Evolutionary conservation across 2,888 invertebrate species (phyloP).

Genomic region (Sminthurides aquaticus): DNA sequence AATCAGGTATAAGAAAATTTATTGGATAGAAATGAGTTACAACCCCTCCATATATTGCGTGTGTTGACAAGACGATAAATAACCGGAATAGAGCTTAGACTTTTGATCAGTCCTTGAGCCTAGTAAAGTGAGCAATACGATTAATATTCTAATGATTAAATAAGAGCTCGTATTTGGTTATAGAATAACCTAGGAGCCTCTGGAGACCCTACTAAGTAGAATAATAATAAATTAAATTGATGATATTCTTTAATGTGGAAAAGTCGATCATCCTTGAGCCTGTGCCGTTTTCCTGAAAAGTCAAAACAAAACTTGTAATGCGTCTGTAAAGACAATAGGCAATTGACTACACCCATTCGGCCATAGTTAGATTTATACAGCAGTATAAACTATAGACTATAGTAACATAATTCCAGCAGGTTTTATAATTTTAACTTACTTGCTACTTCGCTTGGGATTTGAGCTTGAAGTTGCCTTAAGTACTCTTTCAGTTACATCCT

Average conservation of each 20-base stretch:
- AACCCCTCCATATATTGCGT: no score
- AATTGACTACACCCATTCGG: no score
- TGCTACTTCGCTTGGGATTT: neutral
- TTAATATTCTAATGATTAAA: neutral
- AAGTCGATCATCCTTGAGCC: neutral
- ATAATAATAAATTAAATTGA: neutral
- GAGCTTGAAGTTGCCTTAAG: conserved; percentile 9
- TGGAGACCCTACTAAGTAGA: neutral
- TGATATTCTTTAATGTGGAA: neutral
- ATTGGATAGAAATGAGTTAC: no score
- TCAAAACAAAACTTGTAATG: neutral
- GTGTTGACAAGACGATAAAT: no score
- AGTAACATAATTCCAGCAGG: no score
- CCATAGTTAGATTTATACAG: no score
- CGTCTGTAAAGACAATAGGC: no score
- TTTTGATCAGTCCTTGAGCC: no score
- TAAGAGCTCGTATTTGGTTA: neutral
- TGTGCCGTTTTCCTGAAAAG: neutral
- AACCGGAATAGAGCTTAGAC: no score
- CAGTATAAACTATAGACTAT: no score
- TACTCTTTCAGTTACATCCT: conserved; percentile 8
- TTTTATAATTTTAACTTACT: neutral
- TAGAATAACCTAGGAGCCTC: neutral
- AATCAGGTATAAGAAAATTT: no score
- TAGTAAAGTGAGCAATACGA: no score